Percentiles rank a stretch among this genome's conserved stretches.
These are phyloP conservation scores for Apocheima hispidaria DNA, from an alignment of 2,888 invertebrate species.

Conservation along the genomic window DNA sequence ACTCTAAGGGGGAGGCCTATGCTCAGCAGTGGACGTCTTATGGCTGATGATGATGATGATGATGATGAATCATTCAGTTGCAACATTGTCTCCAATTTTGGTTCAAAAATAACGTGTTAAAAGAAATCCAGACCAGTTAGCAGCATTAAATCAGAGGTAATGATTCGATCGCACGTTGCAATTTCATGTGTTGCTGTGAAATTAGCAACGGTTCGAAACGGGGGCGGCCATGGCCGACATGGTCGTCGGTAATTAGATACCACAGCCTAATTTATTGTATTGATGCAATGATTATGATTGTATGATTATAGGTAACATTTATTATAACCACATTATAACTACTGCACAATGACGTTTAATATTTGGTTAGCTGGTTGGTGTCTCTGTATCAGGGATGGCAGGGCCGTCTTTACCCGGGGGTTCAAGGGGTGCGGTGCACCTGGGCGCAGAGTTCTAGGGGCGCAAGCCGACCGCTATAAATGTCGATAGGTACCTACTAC, in stretches of 20 bases:
- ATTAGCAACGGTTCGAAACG: conserved; percentile 34
- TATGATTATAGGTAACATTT: background rate
- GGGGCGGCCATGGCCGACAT: conserved; percentile 3
- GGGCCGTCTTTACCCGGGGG: too few relatives aligned
- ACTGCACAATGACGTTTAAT: too few relatives aligned
- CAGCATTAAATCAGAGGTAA: conserved; percentile 30
- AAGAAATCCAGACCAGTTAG: conserved; percentile 44
- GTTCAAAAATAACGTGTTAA: conserved; percentile 43
- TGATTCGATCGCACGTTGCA: conserved; percentile 27
- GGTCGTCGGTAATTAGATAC: conserved; percentile 5
- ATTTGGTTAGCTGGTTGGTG: too few relatives aligned
- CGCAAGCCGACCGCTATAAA: too few relatives aligned
- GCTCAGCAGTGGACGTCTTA: too few relatives aligned
- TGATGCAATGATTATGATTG: background rate
- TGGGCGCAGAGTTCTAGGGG: too few relatives aligned
- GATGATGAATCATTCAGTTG: conserved; percentile 1
- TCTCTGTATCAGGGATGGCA: too few relatives aligned
- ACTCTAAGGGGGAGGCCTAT: too few relatives aligned
- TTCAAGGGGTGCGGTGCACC: too few relatives aligned
- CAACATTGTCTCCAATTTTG: too few relatives aligned
- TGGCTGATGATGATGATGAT: background rate
- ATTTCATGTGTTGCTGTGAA: conserved; percentile 40
- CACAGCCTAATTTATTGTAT: background rate
- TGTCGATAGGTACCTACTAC: too few relatives aligned
- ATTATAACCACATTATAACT: too few relatives aligned